Base-by-base conservation (phyloP, 2,888 invertebrate species). In the Torymus tubicola region DNA sequence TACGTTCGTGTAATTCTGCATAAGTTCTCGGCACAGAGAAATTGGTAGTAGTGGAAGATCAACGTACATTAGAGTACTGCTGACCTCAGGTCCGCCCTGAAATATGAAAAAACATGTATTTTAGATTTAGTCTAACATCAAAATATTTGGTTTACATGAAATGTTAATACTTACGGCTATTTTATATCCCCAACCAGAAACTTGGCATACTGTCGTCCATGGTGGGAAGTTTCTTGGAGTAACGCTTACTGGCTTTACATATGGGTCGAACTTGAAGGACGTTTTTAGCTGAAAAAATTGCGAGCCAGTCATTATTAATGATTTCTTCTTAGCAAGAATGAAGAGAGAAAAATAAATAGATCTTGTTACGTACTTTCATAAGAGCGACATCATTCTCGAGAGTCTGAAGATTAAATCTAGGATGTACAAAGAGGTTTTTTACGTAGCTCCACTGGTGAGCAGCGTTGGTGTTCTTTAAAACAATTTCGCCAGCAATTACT, bases 111-210 rank as follows among this genome's bases (percentile, higher is more conserved):
- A 42, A 42, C 10, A 42, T 8, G 8, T 42, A 42, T 42, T 42
- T 42, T 8, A 42, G 42, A 8, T 57, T 55, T 21, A 24, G 57
- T 18, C 16, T 53, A 0, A 42, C 42, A 31, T 52, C 5, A 42
- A 42, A 42, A 42, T 42, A 42, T 42, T 31, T 42, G 8, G 8
- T 8, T 8, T 42, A 8, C 42, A 42, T 5, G 8, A 8, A 8
- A 8, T 42, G 42, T 42, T 42, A 8, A 42, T 1, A 83, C 84
- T 85, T 78, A 89, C 89, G n/a, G 80, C 82, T 2, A 64, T 65
- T 1, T 77, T 80, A 53, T 88, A 87, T 42, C 89, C 89, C 89
- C 89, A 89, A 55, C 89, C 89, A 11, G 87, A 80, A 12, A 88
- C 86, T 60, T 86, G 82, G 24, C 89, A 89, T 0, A 80, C 5